Base-by-base conservation (phyloP, 2,113 vertebrate genomes). In the Oryzias celebensis region DNA sequence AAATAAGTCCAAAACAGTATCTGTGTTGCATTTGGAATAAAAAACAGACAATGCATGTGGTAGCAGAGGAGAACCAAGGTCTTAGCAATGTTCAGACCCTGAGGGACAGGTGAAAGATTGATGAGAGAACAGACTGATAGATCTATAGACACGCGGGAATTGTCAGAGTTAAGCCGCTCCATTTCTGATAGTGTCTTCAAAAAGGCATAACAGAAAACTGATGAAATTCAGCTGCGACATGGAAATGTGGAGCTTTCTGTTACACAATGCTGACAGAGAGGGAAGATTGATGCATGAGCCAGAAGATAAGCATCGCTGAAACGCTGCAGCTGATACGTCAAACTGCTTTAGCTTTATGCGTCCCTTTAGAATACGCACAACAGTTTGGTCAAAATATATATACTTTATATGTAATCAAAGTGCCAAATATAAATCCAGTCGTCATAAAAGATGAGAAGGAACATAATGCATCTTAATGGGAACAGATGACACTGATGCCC, bases 161-260 rank as follows among this genome's bases (percentile, higher is more conserved):
- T 73, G 74, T 83, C 80, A 67, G 55, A 28, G 68, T 70, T 77
- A 79, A 78, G 80, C 65, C 24, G 23, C 42, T 61, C 45, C 60
- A 60, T 65, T 86, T 85, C 77, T 83, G 81, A 88, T 79, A 75
- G 71, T 60, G 61, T 86, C 81, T 82, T 83, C 72, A 76, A 68
- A 72, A 81, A 68, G 66, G 71, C 87, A 85, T 73, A 81, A 65
- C 65, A 53, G 68, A 63, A 63, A 75, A 78, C 65, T 69, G 85
- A 86, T 86, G 77, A 72, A 80, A 76, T 78, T 65, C 63, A 51
- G 74, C 74, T 58, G 65, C 68, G 45, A 64, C 65, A 4, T 66
- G 68, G 70, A 77, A 81, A 81, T 84, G 54, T 48, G 65, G 71
- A 75, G 61, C 62, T 52, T 67, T 57, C 69, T 80, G 77, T 78